Evolutionary conservation across 2,888 invertebrate genomes (phyloP), one percentile per base, ranked within the genome.

Genomic region (Phlogophora meticulosa): DNA sequence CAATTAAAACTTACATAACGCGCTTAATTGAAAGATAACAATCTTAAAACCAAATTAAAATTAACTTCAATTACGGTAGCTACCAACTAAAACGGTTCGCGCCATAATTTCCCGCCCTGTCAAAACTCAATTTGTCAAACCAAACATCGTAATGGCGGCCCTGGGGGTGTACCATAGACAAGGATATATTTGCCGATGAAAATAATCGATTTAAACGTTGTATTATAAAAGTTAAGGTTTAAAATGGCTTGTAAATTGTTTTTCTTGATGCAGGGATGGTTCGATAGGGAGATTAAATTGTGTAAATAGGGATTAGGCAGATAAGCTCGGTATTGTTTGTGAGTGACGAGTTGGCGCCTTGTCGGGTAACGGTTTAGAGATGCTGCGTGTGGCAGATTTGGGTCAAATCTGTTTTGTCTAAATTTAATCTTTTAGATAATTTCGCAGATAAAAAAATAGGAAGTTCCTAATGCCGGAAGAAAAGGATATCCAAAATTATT

Each of bases 111-210:
- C 90, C 90, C 92, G 92, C 93, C 88, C 91, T 93, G 94, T 94
- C 94, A 94, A 93, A 95, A 95, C 93, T 92, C 93, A 95, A 95
- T 95, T 95, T 95, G 94, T 94, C 92, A 93, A 93, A 87, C 91
- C 93, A 95, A 94, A 94, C 91, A 94, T 87, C 88, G 87, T 90
- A 92, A 92, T 93, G 88, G 91, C 87, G 84, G 84, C 77, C 71
- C 79, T 72, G 79, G 86, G 92, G 93, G 90, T 87, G 89, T 85
- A 82, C 83, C 84, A 84, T 82, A 81, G 80, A 81, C 80, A 83
- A 83, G 76, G 75, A 81, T 81, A 81, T 63, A 74, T 76, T 83
- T 78, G 65, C 83, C 75, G 72, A 75, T 67, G 68, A 72, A 60
- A 80, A 80, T 79, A 67, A 70, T 60, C 56, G 45, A 76, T 75